These are phyloP conservation scores for Hippocampus mohnikei DNA, from an alignment of 2,113 vertebrate species.

Conservation along the genomic window DNA sequence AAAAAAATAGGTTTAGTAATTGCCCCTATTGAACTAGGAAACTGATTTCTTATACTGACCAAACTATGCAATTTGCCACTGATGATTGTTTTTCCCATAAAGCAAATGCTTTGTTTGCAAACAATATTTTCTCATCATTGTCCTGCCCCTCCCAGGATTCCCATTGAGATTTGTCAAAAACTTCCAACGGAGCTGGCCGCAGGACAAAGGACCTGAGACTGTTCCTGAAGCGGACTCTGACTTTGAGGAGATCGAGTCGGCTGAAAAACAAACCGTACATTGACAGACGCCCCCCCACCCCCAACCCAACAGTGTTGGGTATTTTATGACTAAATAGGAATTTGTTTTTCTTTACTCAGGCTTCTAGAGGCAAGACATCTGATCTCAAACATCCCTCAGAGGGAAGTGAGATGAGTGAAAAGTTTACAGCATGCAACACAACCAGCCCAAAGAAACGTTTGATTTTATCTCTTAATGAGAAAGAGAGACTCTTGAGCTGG, in stretches of 20 bases:
- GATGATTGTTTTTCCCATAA: background rate
- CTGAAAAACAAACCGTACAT: slow-evolving; percentile 41
- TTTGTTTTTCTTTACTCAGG: slow-evolving; percentile 22
- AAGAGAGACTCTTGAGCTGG: slow-evolving; percentile 68
- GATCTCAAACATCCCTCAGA: slow-evolving; percentile 20
- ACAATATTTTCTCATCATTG: background rate
- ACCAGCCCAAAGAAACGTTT: slow-evolving; percentile 56
- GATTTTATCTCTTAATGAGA: slow-evolving; percentile 48
- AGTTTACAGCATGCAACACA: background rate
- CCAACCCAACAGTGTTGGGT: background rate
- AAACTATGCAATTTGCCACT: background rate
- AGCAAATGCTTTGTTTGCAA: background rate
- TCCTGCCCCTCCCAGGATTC: slow-evolving; percentile 50
- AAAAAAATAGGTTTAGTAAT: background rate
- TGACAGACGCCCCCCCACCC: background rate
- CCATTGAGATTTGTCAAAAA: slow-evolving; percentile 65
- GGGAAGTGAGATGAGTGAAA: slow-evolving; percentile 3
- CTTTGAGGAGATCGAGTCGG: slow-evolving; percentile 56
- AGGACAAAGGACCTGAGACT: slow-evolving; percentile 27
- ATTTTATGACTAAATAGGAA: background rate
- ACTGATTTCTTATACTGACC: background rate
- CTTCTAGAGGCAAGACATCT: background rate
- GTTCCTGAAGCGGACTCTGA: slow-evolving; percentile 59
- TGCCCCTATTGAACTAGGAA: background rate
- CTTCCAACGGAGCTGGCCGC: slow-evolving; percentile 31